Base-by-base conservation (phyloP, 2,888 invertebrate species). In the Apodemia hepburni region DNA sequence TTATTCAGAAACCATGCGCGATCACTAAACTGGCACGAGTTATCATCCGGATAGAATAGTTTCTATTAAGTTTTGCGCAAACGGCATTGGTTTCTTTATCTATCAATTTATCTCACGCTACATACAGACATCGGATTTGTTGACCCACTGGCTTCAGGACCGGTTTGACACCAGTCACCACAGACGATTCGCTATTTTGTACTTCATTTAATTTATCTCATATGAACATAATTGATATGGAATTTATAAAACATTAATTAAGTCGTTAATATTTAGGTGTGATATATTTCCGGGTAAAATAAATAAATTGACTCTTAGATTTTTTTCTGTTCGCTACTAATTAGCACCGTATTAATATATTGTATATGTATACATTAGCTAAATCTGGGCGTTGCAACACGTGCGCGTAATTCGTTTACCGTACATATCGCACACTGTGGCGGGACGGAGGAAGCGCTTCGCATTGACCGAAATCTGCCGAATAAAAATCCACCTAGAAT, bases 101-200 rank as follows among this genome's bases (percentile, higher is more conserved):
- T 83, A 84, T 87, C 87, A 87, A 87, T 87, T 87, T 83, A 88
- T 87, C 87, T 85, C 79, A 75, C 76, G 77, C 72, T 73, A 77
- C 79, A 75, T 78, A 77, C 76, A 78, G 74, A 70, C 78, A 74
- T 73, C 74, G 77, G 80, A 84, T 84, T 80, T 83, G 80, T 81
- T 84, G 80, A 82, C 80, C 82, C 75, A 82, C 80, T 79, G 76
- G 74, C 79, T 70, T 69, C 71, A 64, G 67, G 73, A 85, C 87
- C 81, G 85, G 86, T 86, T 82, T 70, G 68, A 71, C 75, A 71
- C 76, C 81, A 54, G 29, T 54, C 54, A 51, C 79, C 80, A 83
- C 79, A 80, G 75, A 80, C 72, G 73, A 73, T 73, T 74, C 70
- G 71, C 77, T 71, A 54, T 54, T 51, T 54, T 54, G 54, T 54